These are phyloP conservation scores for Apoderus coryli DNA, from an alignment of 2,888 invertebrate species.

Conservation along the genomic window DNA sequence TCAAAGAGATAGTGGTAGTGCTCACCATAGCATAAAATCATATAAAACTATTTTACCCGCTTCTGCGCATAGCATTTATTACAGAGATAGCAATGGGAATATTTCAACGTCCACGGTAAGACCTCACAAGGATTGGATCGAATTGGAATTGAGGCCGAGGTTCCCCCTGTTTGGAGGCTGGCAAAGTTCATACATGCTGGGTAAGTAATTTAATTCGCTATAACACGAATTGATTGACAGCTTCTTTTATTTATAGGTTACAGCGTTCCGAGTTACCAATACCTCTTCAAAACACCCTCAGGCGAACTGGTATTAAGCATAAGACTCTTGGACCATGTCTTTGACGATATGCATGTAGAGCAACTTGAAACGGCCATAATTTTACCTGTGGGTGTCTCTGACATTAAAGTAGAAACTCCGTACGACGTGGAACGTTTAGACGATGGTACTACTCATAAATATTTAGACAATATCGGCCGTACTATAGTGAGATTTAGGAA, in stretches of 20 bases:
- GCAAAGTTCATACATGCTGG: constrained; percentile 88
- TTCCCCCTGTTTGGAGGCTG: constrained; percentile 98
- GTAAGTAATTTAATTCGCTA: constrained; percentile 8
- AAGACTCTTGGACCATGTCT: constrained; percentile 91
- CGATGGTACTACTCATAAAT: constrained; percentile 75
- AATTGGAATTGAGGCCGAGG: constrained; percentile 87
- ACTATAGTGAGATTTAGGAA: constrained; percentile 73
- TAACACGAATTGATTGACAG: background rate
- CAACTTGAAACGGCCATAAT: constrained; percentile 78
- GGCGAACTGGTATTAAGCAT: constrained; percentile 71
- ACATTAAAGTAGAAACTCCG: constrained; percentile 67
- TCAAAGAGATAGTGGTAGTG: constrained; percentile 81
- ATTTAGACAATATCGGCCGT: constrained; percentile 85
- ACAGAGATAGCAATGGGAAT: constrained; percentile 96
- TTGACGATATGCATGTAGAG: constrained; percentile 92
- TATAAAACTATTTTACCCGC: constrained; percentile 80
- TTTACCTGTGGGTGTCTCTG: constrained; percentile 83
- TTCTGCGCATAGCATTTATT: constrained; percentile 90
- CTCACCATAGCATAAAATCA: constrained; percentile 77
- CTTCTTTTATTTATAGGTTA: constrained; percentile 40
- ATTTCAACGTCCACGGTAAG: constrained; percentile 94
- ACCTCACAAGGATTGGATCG: constrained; percentile 79
- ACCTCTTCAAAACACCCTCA: constrained; percentile 68
- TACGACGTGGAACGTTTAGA: constrained; percentile 61
- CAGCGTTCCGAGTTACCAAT: constrained; percentile 95